Percentiles rank a stretch among this genome's conserved stretches.
phyloP scores from a whole-genome alignment of 2,888 invertebrate genomes.

The Geotrupes spiniger region DNA sequence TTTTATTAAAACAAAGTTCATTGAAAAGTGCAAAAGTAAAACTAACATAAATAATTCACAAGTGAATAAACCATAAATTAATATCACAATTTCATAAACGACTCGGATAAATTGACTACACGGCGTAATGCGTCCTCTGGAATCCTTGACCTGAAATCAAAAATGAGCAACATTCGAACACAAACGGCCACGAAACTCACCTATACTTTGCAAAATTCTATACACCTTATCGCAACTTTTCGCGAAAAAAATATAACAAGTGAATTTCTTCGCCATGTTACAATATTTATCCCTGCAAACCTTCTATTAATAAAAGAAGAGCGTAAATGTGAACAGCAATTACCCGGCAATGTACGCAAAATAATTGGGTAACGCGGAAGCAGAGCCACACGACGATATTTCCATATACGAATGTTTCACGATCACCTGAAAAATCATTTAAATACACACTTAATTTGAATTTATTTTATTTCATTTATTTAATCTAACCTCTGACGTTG shows the following conservation, averaged over 20 bases:
- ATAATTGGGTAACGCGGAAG: conserved; percentile 53
- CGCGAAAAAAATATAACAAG: conserved; percentile 52
- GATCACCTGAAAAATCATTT: conserved; percentile 48
- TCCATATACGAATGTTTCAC: conserved; percentile 62
- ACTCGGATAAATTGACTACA: no score
- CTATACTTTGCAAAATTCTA: conserved; percentile 53
- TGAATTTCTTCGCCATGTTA: conserved; percentile 50
- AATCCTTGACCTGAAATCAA: conserved; percentile 52
- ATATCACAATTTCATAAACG: no score
- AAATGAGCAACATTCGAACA: conserved; percentile 13
- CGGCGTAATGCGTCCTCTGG: conserved; percentile 54
- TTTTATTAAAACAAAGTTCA: no score
- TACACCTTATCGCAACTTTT: conserved; percentile 47
- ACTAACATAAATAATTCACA: no score
- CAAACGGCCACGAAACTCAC: conserved; percentile 32
- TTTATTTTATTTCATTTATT: no score
- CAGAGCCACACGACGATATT: conserved; percentile 63
- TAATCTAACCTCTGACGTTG: conserved; percentile 45
- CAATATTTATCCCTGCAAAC: conserved; percentile 52
- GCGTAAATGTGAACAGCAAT: conserved; percentile 25
- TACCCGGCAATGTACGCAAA: conserved; percentile 65
- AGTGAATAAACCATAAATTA: no score
- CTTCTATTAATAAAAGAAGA: conserved; percentile 6
- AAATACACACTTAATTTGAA: no score
- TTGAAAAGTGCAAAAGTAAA: no score